Percentiles rank a stretch among this genome's conserved stretches.
Conservation (phyloP, 2,113 vertebrate species). For the Myrmecophaga tridactyla region DNA sequence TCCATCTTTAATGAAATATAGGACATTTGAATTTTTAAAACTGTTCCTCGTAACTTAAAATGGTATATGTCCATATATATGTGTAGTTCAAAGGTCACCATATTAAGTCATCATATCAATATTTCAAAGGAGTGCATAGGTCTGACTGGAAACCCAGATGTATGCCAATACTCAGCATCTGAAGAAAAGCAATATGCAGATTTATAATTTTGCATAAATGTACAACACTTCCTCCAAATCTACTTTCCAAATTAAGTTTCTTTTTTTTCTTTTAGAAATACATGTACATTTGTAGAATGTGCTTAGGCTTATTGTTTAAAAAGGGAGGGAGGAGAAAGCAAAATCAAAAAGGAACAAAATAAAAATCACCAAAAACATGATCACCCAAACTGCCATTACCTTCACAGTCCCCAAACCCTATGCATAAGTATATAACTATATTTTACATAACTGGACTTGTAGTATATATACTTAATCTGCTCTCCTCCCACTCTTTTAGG, state of each 20-base stretch:
- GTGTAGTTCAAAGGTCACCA: neutral
- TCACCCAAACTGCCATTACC: slow-evolving; percentile 6
- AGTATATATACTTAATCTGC: slow-evolving; percentile 8
- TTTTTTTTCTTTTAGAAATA: slow-evolving; percentile 29
- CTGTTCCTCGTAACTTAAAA: neutral
- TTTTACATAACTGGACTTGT: slow-evolving; percentile 3
- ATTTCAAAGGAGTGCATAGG: neutral
- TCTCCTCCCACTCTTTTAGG: neutral
- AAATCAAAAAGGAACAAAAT: slow-evolving; percentile 40
- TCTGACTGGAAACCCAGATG: neutral
- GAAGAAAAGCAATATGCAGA: neutral
- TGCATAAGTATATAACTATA: slow-evolving; percentile 18
- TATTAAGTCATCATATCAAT: neutral
- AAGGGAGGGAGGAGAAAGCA: neutral
- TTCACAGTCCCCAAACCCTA: slow-evolving; percentile 17
- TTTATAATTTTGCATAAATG: neutral
- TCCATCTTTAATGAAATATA: neutral
- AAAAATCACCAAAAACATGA: slow-evolving; percentile 29
- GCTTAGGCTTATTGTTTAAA: neutral
- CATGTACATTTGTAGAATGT: slow-evolving; percentile 46
- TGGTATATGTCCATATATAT: neutral
- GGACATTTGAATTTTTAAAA: neutral
- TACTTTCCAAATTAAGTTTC: slow-evolving; percentile 5
- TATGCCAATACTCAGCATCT: neutral
- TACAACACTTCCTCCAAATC: slow-evolving; percentile 12